phyloP scores from a whole-genome alignment of 2,888 invertebrate species.

The Neocrepidodera transversa region DNA sequence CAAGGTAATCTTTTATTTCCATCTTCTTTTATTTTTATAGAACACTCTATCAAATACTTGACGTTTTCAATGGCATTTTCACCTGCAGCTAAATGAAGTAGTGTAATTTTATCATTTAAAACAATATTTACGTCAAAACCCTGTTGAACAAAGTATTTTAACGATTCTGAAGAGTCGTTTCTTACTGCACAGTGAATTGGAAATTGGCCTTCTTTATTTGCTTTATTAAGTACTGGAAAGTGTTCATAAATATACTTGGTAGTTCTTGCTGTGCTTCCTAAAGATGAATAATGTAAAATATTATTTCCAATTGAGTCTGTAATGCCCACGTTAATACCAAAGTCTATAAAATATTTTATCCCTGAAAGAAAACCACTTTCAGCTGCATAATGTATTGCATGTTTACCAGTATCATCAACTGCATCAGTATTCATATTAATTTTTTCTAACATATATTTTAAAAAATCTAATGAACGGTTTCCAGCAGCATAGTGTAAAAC shows the following conservation, averaged over 20 bases:
- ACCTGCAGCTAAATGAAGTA: not conserved
- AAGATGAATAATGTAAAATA: conserved; percentile 1
- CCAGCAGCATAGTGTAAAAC: conserved; percentile 2
- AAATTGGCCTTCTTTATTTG: not conserved
- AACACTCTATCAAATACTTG: not conserved
- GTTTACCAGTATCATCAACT: not conserved
- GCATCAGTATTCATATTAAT: not conserved
- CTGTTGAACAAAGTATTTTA: conserved; percentile 1
- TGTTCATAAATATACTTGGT: conserved; percentile 1
- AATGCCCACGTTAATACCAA: not conserved
- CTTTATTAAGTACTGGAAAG: not conserved
- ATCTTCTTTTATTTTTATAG: not conserved
- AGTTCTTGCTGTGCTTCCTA: not conserved
- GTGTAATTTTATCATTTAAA: not conserved
- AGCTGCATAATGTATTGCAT: conserved; percentile 8
- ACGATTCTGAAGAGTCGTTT: not conserved
- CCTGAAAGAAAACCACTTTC: not conserved
- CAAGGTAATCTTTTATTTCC: not conserved
- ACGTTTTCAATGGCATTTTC: not conserved
- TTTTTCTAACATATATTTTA: not conserved
- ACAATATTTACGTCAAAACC: not conserved
- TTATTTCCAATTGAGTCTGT: not conserved
- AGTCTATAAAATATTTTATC: not conserved
- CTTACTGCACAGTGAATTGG: not conserved
- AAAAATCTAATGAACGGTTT: not conserved